These are phyloP conservation scores for Thaumetopoea pityocampa DNA, from an alignment of 1,140 invertebrate genomes.

Conservation along the genomic window DNA sequence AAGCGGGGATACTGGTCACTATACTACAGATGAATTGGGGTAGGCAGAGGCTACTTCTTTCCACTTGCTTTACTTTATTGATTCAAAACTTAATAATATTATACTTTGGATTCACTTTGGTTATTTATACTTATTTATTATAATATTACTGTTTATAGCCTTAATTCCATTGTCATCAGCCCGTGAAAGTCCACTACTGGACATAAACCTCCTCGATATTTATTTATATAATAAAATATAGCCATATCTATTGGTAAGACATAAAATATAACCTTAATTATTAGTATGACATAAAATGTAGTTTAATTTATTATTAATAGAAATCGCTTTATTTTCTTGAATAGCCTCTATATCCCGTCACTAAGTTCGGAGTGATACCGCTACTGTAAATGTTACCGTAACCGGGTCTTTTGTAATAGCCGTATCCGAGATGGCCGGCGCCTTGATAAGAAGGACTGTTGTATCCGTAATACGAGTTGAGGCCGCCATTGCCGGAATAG, in stretches of 20 bases:
- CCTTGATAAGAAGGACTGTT: slow-evolving; percentile 55
- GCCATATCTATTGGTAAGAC: not conserved
- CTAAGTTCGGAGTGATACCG: slow-evolving; percentile 56
- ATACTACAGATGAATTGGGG: not conserved
- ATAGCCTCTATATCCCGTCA: slow-evolving; percentile 64
- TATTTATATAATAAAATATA: not conserved
- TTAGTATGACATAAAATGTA: too few species aligned
- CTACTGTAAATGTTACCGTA: slow-evolving; percentile 54
- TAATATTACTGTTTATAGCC: too few species aligned
- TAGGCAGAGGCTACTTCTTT: not conserved
- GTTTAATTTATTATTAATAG: too few species aligned
- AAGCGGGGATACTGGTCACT: too few species aligned
- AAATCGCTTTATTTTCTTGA: slow-evolving; percentile 48
- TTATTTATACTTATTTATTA: slow-evolving; percentile 23
- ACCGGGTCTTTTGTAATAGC: slow-evolving; percentile 51
- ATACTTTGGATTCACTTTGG: slow-evolving; percentile 47
- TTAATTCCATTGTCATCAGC: too few species aligned
- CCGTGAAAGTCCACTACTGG: too few species aligned
- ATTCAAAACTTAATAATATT: slow-evolving; percentile 7
- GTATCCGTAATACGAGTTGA: slow-evolving; percentile 58
- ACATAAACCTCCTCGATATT: too few species aligned
- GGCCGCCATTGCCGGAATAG: slow-evolving; percentile 53
- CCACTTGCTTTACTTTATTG: slow-evolving; percentile 6
- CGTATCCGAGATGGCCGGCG: slow-evolving; percentile 55
- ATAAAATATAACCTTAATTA: too few species aligned